Conservation (phyloP, 30 jellyfish, hydroid and myxozoan species). For the Hydra vulgaris region DNA sequence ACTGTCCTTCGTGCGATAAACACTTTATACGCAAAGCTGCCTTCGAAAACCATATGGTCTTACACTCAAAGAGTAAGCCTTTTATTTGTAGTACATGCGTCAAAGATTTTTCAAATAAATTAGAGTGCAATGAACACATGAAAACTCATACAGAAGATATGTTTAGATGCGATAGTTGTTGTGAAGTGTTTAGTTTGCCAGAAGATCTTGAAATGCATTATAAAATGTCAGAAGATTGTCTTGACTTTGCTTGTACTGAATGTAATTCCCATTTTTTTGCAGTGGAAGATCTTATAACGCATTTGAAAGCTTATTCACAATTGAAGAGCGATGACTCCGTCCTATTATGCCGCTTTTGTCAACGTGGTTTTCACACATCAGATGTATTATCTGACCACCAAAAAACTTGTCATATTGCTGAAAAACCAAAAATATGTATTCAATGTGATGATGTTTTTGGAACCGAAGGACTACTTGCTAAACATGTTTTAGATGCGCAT, state of each 20-base stretch:
- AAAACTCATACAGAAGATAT: conserved; percentile 25
- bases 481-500: conserved; percentile 7
- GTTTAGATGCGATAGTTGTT: conserved; percentile 15
- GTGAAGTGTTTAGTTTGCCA: conserved; percentile 16
- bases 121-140: conserved; percentile 16
- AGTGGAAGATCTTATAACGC: conserved; percentile 8
- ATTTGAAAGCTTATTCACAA: conserved; percentile 9
- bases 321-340: not conserved
- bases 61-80: conserved; percentile 10
- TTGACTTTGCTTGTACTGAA: conserved; percentile 26
- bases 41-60: conserved; percentile 20
- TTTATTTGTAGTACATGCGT: conserved; percentile 13
- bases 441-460: conserved; percentile 25
- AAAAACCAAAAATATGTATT: conserved; percentile 7
- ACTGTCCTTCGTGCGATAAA: conserved; percentile 24
- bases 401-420: conserved; percentile 10
- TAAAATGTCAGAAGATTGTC: conserved; percentile 32
- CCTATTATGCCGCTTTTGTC: conserved; percentile 23
- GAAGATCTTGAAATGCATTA: conserved; percentile 41
- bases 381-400: conserved; percentile 1
- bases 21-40: conserved; percentile 18
- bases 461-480: conserved; percentile 10
- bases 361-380: conserved; percentile 29
- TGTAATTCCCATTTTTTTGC: conserved; percentile 18
- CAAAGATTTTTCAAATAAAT: not conserved